Base-by-base conservation (phyloP, 2,113 vertebrate genomes). In the Azemiops feae region DNA sequence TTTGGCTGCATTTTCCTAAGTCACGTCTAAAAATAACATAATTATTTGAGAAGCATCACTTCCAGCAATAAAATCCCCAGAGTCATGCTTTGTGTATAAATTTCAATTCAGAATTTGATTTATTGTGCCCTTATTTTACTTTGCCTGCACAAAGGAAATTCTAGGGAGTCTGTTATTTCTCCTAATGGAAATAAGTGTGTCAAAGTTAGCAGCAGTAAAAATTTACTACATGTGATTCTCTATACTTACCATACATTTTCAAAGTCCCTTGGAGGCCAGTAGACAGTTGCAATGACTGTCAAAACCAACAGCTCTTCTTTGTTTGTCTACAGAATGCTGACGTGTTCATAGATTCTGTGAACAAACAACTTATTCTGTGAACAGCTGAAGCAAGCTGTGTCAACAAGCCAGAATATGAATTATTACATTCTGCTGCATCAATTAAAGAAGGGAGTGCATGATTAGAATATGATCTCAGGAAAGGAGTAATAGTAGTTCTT, bases 371-470 rank as follows among this genome's bases (percentile, higher is more conserved):
- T 97, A 94, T 95, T 95, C 43, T 96, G 95, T 94, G 95, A 97
- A 96, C 97, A 97, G 97, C 97, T 97, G 96, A 97, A 96, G 90
- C 96, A 97, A 97, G 97, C 97, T 98, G 97, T 97, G 97, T 97
- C 97, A 97, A 98, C 97, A 97, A 95, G 95, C 94, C 94, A 95
- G 96, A 95, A 92, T 97, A 96, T 97, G 96, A 97, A 96, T 97
- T 97, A 98, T 98, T 97, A 89, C 96, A 96, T 88, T 96, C 95
- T 96, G 95, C 96, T 95, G 88, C 94, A 94, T 96, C 96, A 96
- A 8, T 95, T 96, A 97, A 97, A 96, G 94, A 97, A 95, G 95
- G 96, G 97, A 97, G 97, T 96, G 90, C 95, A 95, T 94, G 96
- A 96, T 97, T 97, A 94, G 93, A 97, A 93, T 94, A 93, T 97